phyloP scores from a whole-genome alignment of 2,888 invertebrate genomes.

The Pristionchus japonicus region DNA sequence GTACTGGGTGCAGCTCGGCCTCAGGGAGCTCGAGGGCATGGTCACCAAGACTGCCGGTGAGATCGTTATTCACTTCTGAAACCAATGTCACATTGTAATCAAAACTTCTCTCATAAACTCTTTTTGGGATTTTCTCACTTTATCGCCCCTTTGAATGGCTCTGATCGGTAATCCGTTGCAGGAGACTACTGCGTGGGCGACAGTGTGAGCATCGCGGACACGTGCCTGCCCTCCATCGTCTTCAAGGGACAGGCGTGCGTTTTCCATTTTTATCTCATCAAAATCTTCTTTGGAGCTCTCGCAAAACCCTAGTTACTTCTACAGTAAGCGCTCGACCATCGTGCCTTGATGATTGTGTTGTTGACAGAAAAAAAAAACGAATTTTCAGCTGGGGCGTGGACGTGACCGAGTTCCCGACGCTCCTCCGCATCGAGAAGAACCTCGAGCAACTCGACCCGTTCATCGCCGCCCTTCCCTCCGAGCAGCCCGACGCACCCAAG shows the following conservation, averaged over 20 bases:
- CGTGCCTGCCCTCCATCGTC: constrained; percentile 94
- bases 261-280: neutral
- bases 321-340: too few relatives aligned
- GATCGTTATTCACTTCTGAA: constrained; percentile 76
- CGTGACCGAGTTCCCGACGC: constrained; percentile 89
- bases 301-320: too few relatives aligned
- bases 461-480: neutral
- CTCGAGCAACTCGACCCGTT: constrained; percentile 76
- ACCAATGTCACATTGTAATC: too few relatives aligned
- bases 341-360: too few relatives aligned
- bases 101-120: too few relatives aligned
- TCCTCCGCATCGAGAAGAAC: constrained; percentile 88
- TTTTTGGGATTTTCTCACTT: neutral
- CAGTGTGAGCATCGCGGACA: constrained; percentile 92
- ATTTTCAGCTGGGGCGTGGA: constrained; percentile 88
- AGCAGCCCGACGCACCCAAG: neutral
- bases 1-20: constrained; percentile 6
- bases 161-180: neutral
- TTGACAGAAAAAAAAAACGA: neutral
- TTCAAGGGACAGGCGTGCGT: constrained; percentile 89
- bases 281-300: too few relatives aligned
- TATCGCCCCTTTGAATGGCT: neutral
- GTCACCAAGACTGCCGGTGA: constrained; percentile 50
- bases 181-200: constrained; percentile 83
- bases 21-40: neutral